phyloP scores from a whole-genome alignment of 1,140 invertebrate species.

The Euwallacea fornicatus region DNA sequence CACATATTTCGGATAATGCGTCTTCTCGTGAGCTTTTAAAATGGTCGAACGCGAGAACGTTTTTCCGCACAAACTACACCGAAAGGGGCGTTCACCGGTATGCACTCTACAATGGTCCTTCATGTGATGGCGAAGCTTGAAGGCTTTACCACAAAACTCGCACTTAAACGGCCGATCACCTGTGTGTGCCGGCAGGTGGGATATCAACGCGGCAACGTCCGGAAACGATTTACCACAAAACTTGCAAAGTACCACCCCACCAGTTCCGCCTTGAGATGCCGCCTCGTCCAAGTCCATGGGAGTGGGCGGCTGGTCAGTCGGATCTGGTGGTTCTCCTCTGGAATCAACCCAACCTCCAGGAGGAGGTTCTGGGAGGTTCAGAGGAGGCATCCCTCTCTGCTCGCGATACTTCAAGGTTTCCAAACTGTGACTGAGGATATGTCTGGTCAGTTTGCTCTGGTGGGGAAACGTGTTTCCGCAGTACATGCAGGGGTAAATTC shows the following conservation, averaged over 20 bases:
- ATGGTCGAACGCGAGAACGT: conserved; percentile 87
- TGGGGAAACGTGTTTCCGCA: conserved; percentile 83
- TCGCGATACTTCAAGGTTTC: conserved; percentile 83
- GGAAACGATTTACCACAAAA: conserved; percentile 89
- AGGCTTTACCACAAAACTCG: conserved; percentile 88
- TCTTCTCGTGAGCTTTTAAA: conserved; percentile 88
- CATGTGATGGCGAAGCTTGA: conserved; percentile 89
- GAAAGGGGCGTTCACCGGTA: conserved; percentile 86
- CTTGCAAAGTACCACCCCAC: conserved; percentile 81
- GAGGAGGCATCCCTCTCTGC: conserved; percentile 57
- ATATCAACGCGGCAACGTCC: conserved; percentile 81
- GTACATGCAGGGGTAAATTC: conserved; percentile 80
- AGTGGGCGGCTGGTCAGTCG: conserved; percentile 57
- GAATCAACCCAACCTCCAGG: conserved; percentile 32
- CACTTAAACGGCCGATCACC: conserved; percentile 88
- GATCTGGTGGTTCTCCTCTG: conserved; percentile 56
- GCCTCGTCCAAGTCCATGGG: conserved; percentile 51
- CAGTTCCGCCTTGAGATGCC: conserved; percentile 55
- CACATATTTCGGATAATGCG: conserved; percentile 87
- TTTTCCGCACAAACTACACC: conserved; percentile 84
- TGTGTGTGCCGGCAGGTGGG: conserved; percentile 84
- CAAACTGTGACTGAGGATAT: conserved; percentile 83
- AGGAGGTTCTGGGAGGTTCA: conserved; percentile 23
- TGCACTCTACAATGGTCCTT: conserved; percentile 90
- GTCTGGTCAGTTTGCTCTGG: conserved; percentile 84